Evolutionary conservation across 2,888 invertebrate species (phyloP).

Genomic region (Mechanitis mazaeus): DNA sequence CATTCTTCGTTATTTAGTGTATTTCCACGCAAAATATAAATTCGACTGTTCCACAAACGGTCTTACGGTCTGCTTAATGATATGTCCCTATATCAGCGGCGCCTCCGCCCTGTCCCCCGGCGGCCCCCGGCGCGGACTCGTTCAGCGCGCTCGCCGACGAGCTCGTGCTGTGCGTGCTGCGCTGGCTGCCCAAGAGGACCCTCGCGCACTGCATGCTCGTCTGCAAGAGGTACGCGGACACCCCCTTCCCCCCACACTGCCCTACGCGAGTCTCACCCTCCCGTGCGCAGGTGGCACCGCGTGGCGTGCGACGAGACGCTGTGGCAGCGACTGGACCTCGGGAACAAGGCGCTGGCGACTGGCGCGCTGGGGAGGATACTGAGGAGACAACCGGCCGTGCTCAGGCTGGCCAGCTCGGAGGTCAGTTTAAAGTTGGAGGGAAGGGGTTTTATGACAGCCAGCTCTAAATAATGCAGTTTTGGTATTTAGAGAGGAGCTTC

Average conservation of each 20-base stretch:
- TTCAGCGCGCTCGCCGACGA: constrained; percentile 90
- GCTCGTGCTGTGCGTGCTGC: constrained; percentile 87
- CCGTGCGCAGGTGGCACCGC: constrained; percentile 79
- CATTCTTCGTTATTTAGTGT: too few relatives aligned
- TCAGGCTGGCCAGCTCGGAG: constrained; percentile 87
- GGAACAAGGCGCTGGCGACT: constrained; percentile 80
- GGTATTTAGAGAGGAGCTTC: too few relatives aligned
- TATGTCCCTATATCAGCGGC: too few relatives aligned
- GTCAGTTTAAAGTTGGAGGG: constrained; percentile 59
- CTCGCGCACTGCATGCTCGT: constrained; percentile 84
- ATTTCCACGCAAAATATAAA: too few relatives aligned
- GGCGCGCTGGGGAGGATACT: constrained; percentile 85
- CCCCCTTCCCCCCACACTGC: background rate
- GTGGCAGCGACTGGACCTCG: constrained; percentile 90
- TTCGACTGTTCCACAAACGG: too few relatives aligned
- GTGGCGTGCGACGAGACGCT: constrained; percentile 89
- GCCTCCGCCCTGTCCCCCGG: constrained; percentile 9
- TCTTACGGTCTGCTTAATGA: too few relatives aligned
- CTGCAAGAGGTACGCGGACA: constrained; percentile 74
- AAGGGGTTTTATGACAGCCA: background rate
- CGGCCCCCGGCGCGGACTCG: constrained; percentile 60
- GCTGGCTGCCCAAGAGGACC: constrained; percentile 87
- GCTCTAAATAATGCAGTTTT: too few relatives aligned
- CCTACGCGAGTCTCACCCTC: too few relatives aligned
- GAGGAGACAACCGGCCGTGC: constrained; percentile 84